Base-by-base conservation (phyloP, 2,113 vertebrate genomes). In the Pipra filicauda region DNA sequence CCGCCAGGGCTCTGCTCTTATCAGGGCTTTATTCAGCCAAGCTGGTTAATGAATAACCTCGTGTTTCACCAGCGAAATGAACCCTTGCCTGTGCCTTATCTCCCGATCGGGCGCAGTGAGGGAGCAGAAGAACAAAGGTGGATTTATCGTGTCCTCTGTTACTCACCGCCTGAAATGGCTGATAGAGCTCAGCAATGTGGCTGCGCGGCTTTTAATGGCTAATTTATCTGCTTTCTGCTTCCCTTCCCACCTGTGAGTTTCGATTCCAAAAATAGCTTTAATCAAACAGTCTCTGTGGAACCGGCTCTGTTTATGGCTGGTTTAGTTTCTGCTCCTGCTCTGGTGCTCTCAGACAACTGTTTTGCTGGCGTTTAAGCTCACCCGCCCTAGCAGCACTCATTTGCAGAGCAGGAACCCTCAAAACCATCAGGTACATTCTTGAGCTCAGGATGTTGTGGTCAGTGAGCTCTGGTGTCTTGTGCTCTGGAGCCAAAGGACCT, bases 11-110 rank as follows among this genome's bases (percentile, higher is more conserved):
- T 80, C 70, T 88, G 65, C 41, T 41, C 66, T 88, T 87, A 89
- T 91, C 93, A 85, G 58, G 28, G 24, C 35, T 95, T 82, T 93
- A 84, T 89, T 94, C 64, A 66, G 59, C 52, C 74, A 92, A 73
- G 46, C 8, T 5, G 69, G 76, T 95, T 97, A 98, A 97, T 97
- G 91, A 95, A 89, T 86, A 97, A 93, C 83, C 15, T 88, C 15
- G 6, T 77, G 82, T 83, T 89, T 96, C 15, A 3, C 80, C 85
- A 89, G 77, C 2, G 17, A 71, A 95, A 78, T 27, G 62, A 96
- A 71, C 91, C 71, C 55, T 81, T 6, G 2, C 78, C 52, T 24
- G 33, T 3, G 2, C 11, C 80, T 91, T 96, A 96, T 96, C 96
- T 93, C 49, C 65, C 0, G 0, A 65, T 91, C 28, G 0, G 1